Percentiles rank a stretch among this genome's conserved stretches.
These are phyloP conservation scores for Octodon degus DNA, from an alignment of 2,113 vertebrate genomes.

Conservation along the genomic window DNA sequence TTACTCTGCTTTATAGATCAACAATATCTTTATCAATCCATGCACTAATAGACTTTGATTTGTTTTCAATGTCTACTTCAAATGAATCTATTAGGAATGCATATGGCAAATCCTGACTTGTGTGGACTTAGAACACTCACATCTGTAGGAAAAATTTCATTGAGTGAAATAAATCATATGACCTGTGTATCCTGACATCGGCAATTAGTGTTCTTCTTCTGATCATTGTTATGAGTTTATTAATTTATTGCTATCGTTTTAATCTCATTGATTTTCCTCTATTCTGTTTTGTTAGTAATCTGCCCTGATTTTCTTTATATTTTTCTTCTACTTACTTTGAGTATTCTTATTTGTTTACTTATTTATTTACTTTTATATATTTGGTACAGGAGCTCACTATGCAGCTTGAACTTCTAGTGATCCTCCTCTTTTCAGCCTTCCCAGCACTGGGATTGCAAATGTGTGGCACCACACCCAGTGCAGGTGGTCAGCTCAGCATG, in stretches of 20 bases:
- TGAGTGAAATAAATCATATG: neutral
- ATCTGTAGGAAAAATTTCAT: neutral
- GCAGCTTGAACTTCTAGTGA: too few species aligned
- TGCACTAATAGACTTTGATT: neutral
- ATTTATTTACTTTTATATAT: too few species aligned
- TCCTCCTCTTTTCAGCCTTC: too few species aligned
- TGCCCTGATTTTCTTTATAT: neutral
- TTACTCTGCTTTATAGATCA: neutral
- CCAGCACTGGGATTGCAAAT: too few species aligned
- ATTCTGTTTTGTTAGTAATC: neutral
- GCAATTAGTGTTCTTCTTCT: neutral
- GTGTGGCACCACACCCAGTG: too few species aligned
- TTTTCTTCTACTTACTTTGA: neutral
- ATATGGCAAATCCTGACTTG: neutral
- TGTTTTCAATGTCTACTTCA: neutral
- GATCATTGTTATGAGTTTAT: neutral
- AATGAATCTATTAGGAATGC: neutral
- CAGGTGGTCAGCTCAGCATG: too few species aligned
- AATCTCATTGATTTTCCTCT: neutral
- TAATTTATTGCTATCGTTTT: neutral
- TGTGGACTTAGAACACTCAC: neutral
- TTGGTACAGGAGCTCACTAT: too few species aligned
- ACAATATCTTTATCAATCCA: neutral
- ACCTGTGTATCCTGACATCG: neutral
- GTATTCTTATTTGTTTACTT: neutral